Conservation (phyloP, 2,888 invertebrate genomes). For the Hirtodrosophila alboralis region DNA sequence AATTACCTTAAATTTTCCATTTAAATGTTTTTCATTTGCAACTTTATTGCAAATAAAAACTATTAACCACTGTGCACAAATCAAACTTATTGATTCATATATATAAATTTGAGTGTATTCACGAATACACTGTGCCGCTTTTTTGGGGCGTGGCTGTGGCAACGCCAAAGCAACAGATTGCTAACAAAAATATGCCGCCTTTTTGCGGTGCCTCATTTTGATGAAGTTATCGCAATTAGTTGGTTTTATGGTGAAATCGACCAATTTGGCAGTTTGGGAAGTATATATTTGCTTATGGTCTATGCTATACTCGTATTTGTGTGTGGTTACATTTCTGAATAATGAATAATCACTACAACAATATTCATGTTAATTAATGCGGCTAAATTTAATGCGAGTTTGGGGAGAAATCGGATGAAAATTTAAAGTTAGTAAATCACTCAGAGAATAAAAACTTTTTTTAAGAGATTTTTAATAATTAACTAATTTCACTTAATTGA, state of each 20-base stretch:
- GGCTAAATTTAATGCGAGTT: no score
- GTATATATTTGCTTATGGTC: conserved; percentile 1
- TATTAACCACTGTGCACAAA: no score
- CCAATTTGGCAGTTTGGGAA: conserved; percentile 42
- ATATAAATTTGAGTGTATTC: conserved; percentile 11
- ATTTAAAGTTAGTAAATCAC: neutral
- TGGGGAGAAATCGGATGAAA: neutral
- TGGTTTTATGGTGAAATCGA: conserved; percentile 33
- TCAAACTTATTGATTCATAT: conserved; percentile 35
- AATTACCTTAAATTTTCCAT: no score
- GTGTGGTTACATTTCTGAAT: conserved; percentile 11
- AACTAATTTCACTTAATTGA: no score
- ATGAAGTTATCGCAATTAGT: conserved; percentile 55
- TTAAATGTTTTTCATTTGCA: no score
- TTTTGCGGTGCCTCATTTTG: conserved; percentile 28
- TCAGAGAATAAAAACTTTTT: neutral
- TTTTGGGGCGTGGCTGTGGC: conserved; percentile 35
- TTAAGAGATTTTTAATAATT: no score
- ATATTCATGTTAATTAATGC: conserved; percentile 1
- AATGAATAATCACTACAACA: conserved; percentile 13
- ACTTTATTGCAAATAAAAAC: no score
- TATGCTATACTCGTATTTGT: neutral
- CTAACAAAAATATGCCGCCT: conserved; percentile 16
- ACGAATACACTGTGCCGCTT: conserved; percentile 4
- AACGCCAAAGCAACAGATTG: conserved; percentile 17